Evolutionary conservation across 1,140 invertebrate genomes (phyloP).

Genomic region (Diorhabda carinulata): DNA sequence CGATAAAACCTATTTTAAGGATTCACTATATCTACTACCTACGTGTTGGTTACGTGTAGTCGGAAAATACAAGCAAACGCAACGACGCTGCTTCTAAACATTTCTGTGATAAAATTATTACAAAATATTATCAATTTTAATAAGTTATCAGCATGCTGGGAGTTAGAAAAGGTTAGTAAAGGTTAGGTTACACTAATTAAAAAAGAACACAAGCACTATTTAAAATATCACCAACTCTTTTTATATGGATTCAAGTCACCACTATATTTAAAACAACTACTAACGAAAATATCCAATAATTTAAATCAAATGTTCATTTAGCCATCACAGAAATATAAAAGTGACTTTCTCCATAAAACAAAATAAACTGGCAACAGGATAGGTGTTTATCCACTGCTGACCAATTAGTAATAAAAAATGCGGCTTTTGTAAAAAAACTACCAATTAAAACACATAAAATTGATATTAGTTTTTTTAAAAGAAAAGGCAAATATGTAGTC

Average conservation of each 20-base stretch:
- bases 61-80: not conserved
- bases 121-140: not conserved
- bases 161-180: conserved; percentile 24
- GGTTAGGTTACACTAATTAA: conserved; percentile 16
- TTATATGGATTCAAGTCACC: conserved; percentile 9
- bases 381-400: conserved; percentile 41
- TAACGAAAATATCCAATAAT: too few relatives aligned
- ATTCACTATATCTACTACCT: conserved; percentile 22
- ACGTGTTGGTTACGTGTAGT: not conserved
- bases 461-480: conserved; percentile 15
- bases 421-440: conserved; percentile 23
- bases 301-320: not conserved
- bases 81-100: conserved; percentile 2
- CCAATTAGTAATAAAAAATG: conserved; percentile 18
- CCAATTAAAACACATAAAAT: conserved; percentile 20
- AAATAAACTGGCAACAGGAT: conserved; percentile 37
- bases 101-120: not conserved
- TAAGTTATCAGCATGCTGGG: conserved; percentile 29
- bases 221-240: conserved; percentile 46
- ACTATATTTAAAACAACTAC: not conserved
- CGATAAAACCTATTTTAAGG: conserved; percentile 3
- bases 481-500: conserved; percentile 30
- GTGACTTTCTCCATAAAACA: conserved; percentile 19
- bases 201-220: conserved; percentile 36
- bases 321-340: not conserved